Evolutionary conservation across 2,888 invertebrate species (phyloP).

Genomic region (Acrobeloides nanus): DNA sequence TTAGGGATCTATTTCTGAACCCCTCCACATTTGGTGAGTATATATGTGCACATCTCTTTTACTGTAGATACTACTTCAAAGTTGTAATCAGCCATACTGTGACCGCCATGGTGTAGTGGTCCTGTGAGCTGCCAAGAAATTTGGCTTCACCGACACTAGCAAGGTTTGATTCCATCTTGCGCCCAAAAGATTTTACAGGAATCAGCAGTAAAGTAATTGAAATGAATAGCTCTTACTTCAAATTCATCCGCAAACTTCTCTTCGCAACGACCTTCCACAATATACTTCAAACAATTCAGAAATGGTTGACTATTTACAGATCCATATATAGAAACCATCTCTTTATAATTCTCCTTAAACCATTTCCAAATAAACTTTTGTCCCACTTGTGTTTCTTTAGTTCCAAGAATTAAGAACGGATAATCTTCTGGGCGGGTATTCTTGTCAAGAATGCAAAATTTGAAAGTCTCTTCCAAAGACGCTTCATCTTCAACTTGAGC

Average conservation of each 20-base stretch:
- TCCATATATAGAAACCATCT: conserved; percentile 36
- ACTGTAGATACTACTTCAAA: no score
- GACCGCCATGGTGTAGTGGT: no score
- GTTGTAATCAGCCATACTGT: no score
- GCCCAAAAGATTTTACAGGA: no score
- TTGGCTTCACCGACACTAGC: no score
- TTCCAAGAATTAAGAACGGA: conserved; percentile 27
- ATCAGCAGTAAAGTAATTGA: no score
- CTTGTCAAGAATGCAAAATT: conserved; percentile 35
- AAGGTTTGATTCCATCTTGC: no score
- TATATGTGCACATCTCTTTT: no score
- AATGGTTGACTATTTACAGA: conserved; percentile 39
- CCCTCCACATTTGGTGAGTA: no score
- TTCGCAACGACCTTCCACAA: conserved; percentile 19
- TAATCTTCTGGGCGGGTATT: conserved; percentile 47
- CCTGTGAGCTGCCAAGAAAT: no score
- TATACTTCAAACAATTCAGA: conserved; percentile 28
- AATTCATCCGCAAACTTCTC: conserved; percentile 26
- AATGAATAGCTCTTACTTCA: no score
- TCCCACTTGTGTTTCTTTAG: conserved; percentile 19
- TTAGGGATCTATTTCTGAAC: no score
- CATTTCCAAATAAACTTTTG: conserved; percentile 39
- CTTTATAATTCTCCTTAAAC: conserved; percentile 37
- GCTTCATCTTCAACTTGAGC: conserved; percentile 27
- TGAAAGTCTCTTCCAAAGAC: conserved; percentile 30